These are phyloP conservation scores for Perdix hodgsoniae DNA, from an alignment of 2,797 vertebrate genomes.

Conservation along the genomic window DNA sequence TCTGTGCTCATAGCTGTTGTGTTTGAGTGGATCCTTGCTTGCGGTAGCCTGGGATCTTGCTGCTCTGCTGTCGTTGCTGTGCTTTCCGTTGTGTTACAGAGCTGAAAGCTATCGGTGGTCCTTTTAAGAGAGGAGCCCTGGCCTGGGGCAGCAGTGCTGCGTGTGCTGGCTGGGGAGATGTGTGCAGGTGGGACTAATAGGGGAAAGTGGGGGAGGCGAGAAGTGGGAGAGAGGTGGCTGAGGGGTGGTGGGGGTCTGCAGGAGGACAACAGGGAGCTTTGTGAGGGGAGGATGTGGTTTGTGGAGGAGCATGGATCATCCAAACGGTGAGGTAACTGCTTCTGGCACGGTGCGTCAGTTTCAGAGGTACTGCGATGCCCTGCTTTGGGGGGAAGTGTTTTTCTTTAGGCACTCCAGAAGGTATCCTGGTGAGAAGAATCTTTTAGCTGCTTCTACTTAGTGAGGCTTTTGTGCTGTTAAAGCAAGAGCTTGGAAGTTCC, in stretches of 20 bases:
- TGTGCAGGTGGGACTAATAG: not conserved
- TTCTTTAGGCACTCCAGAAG: not conserved
- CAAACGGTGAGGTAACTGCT: not conserved
- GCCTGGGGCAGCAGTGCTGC: fast-evolving
- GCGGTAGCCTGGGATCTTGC: no score
- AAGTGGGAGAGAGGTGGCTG: not conserved
- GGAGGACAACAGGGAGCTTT: not conserved
- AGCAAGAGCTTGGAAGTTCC: not conserved
- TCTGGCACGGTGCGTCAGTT: not conserved
- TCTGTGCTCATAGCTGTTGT: no score
- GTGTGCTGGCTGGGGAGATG: not conserved
- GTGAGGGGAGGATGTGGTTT: not conserved
- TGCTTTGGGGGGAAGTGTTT: not conserved
- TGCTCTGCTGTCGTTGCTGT: no score
- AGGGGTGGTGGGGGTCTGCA: not conserved
- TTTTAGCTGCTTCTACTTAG: not conserved
- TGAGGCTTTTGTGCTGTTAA: constrained; percentile 33
- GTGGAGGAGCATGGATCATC: not conserved
- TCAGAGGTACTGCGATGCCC: not conserved
- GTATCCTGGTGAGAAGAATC: not conserved
- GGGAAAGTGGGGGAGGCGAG: not conserved
- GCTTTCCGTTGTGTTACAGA: no score
- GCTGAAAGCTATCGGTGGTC: fast-evolving
- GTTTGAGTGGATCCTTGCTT: no score
- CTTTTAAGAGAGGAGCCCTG: not conserved